Conservation (phyloP, 2,113 vertebrate genomes). For the Cynoglossus semilaevis region DNA sequence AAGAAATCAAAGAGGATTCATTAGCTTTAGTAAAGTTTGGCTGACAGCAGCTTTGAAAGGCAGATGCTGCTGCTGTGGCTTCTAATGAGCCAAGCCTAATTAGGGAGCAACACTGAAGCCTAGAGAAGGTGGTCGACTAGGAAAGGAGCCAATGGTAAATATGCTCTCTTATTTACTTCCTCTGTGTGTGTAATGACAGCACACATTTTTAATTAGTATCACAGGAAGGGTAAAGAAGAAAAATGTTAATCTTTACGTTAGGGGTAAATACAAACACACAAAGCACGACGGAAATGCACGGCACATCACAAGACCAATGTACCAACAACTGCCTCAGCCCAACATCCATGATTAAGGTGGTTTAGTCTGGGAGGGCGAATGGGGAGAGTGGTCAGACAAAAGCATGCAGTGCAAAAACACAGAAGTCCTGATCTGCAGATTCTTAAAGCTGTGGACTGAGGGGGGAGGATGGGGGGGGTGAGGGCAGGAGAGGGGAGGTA, state of each 20-base stretch:
- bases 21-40: slow-evolving; percentile 84
- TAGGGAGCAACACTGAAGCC: slow-evolving; percentile 76
- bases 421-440: slow-evolving; percentile 45
- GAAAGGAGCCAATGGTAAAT: slow-evolving; percentile 75
- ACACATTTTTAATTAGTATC: slow-evolving; percentile 81
- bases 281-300: slow-evolving; percentile 59
- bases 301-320: slow-evolving; percentile 48
- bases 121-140: slow-evolving; percentile 73
- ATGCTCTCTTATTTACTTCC: slow-evolving; percentile 76
- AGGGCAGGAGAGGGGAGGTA: not conserved
- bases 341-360: slow-evolving; percentile 42
- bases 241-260: slow-evolving; percentile 70
- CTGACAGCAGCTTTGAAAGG: slow-evolving; percentile 83
- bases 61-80: slow-evolving; percentile 80
- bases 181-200: slow-evolving; percentile 76
- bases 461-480: not conserved
- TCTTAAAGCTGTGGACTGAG: slow-evolving; percentile 37
- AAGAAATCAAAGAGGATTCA: slow-evolving; percentile 82
- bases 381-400: slow-evolving; percentile 58
- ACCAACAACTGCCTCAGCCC: slow-evolving; percentile 26
- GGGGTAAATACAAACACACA: slow-evolving; percentile 68
- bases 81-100: slow-evolving; percentile 82
- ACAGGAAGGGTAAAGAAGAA: slow-evolving; percentile 69
- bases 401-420: slow-evolving; percentile 63
- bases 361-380: slow-evolving; percentile 25